phyloP scores from a whole-genome alignment of 1,140 invertebrate genomes.

The Pentalonia nigronervosa region DNA sequence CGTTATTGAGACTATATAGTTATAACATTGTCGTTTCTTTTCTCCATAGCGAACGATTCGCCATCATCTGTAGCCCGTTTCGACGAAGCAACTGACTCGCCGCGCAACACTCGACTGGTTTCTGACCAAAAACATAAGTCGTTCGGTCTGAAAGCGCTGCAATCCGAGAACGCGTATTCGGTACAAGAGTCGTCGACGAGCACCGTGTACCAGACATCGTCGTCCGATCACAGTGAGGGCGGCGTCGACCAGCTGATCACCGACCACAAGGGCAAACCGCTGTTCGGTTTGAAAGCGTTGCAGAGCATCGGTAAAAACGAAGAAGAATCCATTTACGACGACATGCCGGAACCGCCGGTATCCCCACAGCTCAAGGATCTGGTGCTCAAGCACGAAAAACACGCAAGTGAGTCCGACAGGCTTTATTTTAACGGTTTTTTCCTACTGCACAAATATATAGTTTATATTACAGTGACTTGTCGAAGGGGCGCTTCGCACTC shows the following conservation, averaged over 20 bases:
- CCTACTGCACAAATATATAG: too few relatives aligned
- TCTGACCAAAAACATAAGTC: slow-evolving; percentile 60
- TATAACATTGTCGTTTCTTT: background rate
- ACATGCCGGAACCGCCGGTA: slow-evolving; percentile 61
- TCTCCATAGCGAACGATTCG: background rate
- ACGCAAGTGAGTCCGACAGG: slow-evolving; percentile 60
- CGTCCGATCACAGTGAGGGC: slow-evolving; percentile 6
- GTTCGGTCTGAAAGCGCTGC: slow-evolving; percentile 62
- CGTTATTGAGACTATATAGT: background rate
- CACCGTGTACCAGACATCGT: slow-evolving; percentile 34
- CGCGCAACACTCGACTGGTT: slow-evolving; percentile 9
- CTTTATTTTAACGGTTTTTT: too few relatives aligned
- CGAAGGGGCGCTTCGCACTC: too few relatives aligned
- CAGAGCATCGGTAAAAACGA: slow-evolving; percentile 56
- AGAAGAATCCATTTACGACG: slow-evolving; percentile 35
- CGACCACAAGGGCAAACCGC: slow-evolving; percentile 61
- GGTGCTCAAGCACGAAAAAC: slow-evolving; percentile 62
- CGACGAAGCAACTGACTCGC: background rate
- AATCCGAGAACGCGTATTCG: slow-evolving; percentile 28
- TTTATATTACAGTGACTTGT: too few relatives aligned
- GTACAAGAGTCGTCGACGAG: slow-evolving; percentile 32
- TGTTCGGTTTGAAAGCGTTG: slow-evolving; percentile 63
- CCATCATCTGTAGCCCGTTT: background rate
- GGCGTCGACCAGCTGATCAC: slow-evolving; percentile 50
- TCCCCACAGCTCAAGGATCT: slow-evolving; percentile 62